A percentile compares a stretch with the other conserved stretches of the same genome.
phyloP scores from a whole-genome alignment of 2,888 invertebrate genomes.

The Arctia plantaginis region DNA sequence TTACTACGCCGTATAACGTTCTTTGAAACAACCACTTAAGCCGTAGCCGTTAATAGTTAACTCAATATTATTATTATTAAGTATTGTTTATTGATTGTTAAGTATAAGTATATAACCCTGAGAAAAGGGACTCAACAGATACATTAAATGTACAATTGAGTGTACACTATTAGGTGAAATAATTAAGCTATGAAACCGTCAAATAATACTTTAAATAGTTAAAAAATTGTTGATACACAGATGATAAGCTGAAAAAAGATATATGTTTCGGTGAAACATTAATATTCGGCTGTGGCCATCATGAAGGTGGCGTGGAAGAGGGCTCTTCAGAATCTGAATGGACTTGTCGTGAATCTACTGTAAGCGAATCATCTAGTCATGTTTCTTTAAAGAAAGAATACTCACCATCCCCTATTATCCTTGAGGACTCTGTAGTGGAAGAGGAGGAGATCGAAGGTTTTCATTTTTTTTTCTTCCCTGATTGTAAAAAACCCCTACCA shows the following conservation, averaged over 20 bases:
- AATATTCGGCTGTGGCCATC: constrained; percentile 83
- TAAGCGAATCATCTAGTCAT: constrained; percentile 50
- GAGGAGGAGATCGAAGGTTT: constrained; percentile 69
- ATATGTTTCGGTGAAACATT: constrained; percentile 86
- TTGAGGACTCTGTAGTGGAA: constrained; percentile 51
- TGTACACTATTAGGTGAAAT: no score
- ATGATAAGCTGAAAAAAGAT: constrained; percentile 78
- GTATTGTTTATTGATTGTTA: no score
- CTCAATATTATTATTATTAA: no score
- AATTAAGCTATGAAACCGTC: no score
- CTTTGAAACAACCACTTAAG: no score
- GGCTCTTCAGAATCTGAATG: constrained; percentile 77
- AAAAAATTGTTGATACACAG: constrained; percentile 60
- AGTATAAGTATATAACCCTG: no score
- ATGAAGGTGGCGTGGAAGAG: constrained; percentile 64
- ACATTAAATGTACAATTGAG: no score
- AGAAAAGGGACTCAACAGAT: no score
- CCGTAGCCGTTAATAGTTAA: no score
- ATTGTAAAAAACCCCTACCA: constrained; percentile 67
- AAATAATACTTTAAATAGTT: neutral
- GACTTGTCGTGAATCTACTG: constrained; percentile 68
- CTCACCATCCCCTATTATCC: constrained; percentile 46
- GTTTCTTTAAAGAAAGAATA: constrained; percentile 52
- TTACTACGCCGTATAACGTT: no score
- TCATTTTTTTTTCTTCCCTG: constrained; percentile 80